A percentile compares a stretch with the other conserved stretches of the same genome.
Conservation (phyloP, 2,888 invertebrate genomes). For the Lycaena phlaeas region DNA sequence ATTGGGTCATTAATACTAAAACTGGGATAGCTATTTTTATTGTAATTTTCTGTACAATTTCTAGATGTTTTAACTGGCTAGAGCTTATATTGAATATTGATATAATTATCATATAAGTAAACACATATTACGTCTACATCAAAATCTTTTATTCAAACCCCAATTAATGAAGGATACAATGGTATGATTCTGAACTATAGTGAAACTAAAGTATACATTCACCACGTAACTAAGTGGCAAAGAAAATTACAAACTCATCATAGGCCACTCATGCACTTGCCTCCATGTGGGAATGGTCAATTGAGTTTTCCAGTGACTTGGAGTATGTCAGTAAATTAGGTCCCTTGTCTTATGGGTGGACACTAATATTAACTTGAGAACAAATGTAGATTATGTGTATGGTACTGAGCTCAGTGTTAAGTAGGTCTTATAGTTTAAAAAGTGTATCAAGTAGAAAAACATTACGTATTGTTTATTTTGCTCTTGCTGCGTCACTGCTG, state of each 20-base stretch:
- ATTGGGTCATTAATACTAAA: too few species aligned
- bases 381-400: too few species aligned
- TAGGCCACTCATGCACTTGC: constrained; percentile 14
- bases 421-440: not conserved
- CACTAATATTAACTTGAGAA: too few species aligned
- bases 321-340: constrained; percentile 5
- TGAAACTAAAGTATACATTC: constrained; percentile 15
- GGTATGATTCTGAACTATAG: constrained; percentile 13
- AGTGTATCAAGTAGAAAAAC: not conserved
- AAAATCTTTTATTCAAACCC: too few species aligned
- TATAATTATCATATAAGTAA: too few species aligned
- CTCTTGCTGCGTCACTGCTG: not conserved
- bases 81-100: too few species aligned
- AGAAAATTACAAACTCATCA: not conserved
- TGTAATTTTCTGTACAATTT: too few species aligned
- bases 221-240: constrained; percentile 11
- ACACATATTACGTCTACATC: too few species aligned
- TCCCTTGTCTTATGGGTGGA: too few species aligned
- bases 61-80: too few species aligned
- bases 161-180: too few species aligned
- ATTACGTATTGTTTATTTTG: not conserved
- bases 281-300: constrained; percentile 10
- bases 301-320: not conserved
- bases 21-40: too few species aligned
- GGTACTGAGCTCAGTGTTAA: not conserved